A percentile compares a stretch with the other conserved stretches of the same genome.
These are phyloP conservation scores for Pseudoatta argentina DNA, from an alignment of 1,140 invertebrate species.

Conservation along the genomic window DNA sequence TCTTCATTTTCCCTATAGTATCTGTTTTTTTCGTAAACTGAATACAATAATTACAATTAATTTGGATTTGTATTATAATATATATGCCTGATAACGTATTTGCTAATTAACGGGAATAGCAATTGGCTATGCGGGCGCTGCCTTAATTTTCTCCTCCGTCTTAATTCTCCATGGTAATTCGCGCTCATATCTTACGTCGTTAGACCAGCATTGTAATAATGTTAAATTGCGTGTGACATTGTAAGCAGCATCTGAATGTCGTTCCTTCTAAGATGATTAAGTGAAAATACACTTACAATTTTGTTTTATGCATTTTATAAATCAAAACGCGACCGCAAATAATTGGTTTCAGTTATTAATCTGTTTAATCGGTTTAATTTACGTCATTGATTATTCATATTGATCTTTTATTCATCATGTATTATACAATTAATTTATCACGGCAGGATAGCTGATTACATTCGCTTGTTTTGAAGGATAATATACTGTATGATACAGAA, in stretches of 20 bases:
- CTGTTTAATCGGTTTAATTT: slow-evolving; percentile 20
- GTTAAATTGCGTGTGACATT: slow-evolving; percentile 70
- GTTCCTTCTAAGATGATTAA: slow-evolving; percentile 9
- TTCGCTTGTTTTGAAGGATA: slow-evolving; percentile 10
- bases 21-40: not conserved
- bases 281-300: not conserved
- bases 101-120: slow-evolving; percentile 55
- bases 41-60: slow-evolving; percentile 11
- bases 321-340: slow-evolving; percentile 8
- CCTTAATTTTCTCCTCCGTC: slow-evolving; percentile 65
- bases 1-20: not conserved
- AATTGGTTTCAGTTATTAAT: slow-evolving; percentile 9
- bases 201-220: slow-evolving; percentile 57
- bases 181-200: slow-evolving; percentile 70
- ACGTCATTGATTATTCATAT: not conserved
- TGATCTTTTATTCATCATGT: slow-evolving; percentile 36
- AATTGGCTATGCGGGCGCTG: not conserved
- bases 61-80: slow-evolving; percentile 9
- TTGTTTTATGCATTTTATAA: not conserved
- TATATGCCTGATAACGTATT: slow-evolving; percentile 36
- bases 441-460: slow-evolving; percentile 20
- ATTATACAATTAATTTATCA: slow-evolving; percentile 35
- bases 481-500: not conserved
- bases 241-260: slow-evolving; percentile 17
- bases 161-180: slow-evolving; percentile 70